Percentiles rank a stretch among this genome's conserved stretches.
Evolutionary conservation across 2,888 invertebrate genomes (phyloP).

Genomic region (Xestia rhomboidea): DNA sequence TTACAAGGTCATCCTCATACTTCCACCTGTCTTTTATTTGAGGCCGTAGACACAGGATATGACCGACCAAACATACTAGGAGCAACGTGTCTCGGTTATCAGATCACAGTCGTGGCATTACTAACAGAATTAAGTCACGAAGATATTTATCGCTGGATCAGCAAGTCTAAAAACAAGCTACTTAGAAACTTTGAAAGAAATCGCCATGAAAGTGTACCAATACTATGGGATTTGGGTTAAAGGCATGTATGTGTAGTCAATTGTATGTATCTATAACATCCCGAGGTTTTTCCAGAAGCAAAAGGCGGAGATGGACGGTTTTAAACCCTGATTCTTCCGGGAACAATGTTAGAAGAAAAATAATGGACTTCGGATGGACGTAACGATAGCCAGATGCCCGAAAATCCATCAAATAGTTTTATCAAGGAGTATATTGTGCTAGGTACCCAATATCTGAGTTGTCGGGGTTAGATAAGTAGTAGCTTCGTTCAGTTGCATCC

Average conservation of each 20-base stretch:
- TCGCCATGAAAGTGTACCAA: slow-evolving; percentile 38
- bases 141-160: slow-evolving; percentile 55
- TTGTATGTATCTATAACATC: slow-evolving; percentile 31
- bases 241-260: slow-evolving; percentile 21
- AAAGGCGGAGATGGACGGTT: background rate
- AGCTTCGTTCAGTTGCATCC: background rate
- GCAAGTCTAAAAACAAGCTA: slow-evolving; percentile 48
- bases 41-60: slow-evolving; percentile 19
- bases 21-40: background rate
- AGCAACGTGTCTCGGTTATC: slow-evolving; percentile 46
- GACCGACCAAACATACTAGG: slow-evolving; percentile 2
- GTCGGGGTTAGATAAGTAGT: background rate
- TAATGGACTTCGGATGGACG: background rate
- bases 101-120: slow-evolving; percentile 49
- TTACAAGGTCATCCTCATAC: background rate
- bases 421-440: background rate
- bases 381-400: no score
- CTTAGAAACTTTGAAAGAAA: slow-evolving; percentile 20
- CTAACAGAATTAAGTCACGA: slow-evolving; percentile 37
- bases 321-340: background rate
- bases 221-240: slow-evolving; percentile 31
- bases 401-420: background rate
- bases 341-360: background rate
- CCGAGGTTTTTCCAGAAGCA: background rate
- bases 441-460: background rate